These are phyloP conservation scores for Sepiola atlantica DNA, from an alignment of 2,888 invertebrate species.

Conservation along the genomic window DNA sequence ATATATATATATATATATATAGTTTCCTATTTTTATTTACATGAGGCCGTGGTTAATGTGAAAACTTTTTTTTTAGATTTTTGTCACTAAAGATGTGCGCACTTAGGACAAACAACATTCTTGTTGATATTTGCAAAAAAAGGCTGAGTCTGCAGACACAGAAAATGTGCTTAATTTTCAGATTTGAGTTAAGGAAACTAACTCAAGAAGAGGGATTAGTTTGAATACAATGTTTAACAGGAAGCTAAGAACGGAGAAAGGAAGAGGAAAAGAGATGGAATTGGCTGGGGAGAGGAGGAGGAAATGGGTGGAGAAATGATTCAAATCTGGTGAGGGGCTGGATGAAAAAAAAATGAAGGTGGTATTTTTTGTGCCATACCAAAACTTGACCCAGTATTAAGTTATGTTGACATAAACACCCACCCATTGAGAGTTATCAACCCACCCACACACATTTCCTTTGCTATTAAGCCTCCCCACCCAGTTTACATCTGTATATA, in stretches of 20 bases:
- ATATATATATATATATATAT: too few species aligned
- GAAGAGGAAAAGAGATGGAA: not conserved
- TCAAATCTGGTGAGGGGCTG: not conserved
- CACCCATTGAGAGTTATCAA: not conserved
- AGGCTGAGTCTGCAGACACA: not conserved
- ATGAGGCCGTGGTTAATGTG: not conserved
- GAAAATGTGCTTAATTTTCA: not conserved
- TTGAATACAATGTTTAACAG: not conserved
- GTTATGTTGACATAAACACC: not conserved
- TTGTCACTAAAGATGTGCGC: not conserved
- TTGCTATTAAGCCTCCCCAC: not conserved
- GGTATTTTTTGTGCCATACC: not conserved
- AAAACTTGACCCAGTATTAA: not conserved
- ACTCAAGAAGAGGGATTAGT: not conserved
- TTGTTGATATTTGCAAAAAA: not conserved
- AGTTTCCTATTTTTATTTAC: not conserved
- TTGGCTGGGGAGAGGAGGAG: not conserved
- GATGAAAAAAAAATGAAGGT: not conserved
- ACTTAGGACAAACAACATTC: not conserved
- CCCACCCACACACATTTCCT: not conserved
- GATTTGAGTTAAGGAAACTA: not conserved
- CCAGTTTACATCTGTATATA: not conserved
- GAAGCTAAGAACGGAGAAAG: not conserved
- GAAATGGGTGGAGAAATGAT: not conserved
- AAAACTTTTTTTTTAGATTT: not conserved